phyloP scores from a whole-genome alignment of 2,888 invertebrate genomes.

The Tipula lateralis region DNA sequence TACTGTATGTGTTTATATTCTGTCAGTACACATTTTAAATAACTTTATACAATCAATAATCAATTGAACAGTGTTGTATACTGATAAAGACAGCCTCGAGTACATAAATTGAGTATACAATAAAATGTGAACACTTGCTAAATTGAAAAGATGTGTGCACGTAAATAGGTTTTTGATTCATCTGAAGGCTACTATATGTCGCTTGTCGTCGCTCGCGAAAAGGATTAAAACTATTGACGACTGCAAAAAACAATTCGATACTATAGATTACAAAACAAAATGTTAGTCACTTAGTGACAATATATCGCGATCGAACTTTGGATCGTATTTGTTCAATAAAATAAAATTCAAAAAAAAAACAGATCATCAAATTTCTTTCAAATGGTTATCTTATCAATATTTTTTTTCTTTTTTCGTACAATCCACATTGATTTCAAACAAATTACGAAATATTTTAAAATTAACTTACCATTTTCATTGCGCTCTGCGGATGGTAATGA shows the following conservation, averaged over 20 bases:
- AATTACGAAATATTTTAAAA: neutral
- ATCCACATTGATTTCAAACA: neutral
- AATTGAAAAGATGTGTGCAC: neutral
- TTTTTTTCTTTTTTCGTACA: neutral
- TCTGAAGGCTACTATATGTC: neutral
- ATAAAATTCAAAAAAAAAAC: neutral
- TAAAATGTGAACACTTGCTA: neutral
- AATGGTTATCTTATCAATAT: neutral
- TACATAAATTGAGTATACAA: neutral
- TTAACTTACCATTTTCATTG: slow-evolving; percentile 64
- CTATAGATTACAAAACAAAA: neutral
- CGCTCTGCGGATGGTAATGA: slow-evolving; percentile 79
- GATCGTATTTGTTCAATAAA: neutral
- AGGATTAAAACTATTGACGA: neutral
- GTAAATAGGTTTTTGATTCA: neutral
- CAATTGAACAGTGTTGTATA: neutral
- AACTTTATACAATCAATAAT: neutral
- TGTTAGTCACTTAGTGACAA: neutral
- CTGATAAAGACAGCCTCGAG: neutral
- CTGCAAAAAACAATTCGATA: neutral
- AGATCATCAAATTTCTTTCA: neutral
- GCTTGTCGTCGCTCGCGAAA: neutral
- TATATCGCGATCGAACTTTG: neutral
- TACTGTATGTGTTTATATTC: neutral
- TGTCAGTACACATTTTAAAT: neutral